A percentile compares a stretch with the other conserved stretches of the same genome.
phyloP scores from a whole-genome alignment of 2,113 vertebrate species.

The Eptatretus burgeri region DNA sequence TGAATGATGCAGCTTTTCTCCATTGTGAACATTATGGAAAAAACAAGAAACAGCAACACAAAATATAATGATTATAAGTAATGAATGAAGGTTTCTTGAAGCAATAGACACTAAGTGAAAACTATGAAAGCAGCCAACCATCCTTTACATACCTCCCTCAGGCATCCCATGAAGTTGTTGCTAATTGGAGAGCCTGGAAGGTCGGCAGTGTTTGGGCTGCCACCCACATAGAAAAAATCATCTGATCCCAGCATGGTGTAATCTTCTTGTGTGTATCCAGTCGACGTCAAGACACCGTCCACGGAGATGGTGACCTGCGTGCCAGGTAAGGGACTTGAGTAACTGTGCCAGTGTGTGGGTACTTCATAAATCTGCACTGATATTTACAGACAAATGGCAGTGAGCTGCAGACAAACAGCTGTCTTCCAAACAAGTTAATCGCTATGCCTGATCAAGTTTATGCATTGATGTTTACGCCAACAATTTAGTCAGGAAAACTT shows the following conservation, averaged over 20 bases:
- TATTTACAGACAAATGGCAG: too few relatives aligned
- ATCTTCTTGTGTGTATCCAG: slow-evolving; percentile 50
- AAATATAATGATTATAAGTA: neutral
- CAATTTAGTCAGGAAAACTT: too few relatives aligned
- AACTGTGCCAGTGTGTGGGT: too few relatives aligned
- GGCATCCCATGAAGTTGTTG: slow-evolving; percentile 88
- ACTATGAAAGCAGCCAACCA: neutral
- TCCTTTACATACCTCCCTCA: slow-evolving; percentile 26
- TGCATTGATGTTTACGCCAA: too few relatives aligned
- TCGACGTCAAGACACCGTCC: slow-evolving; percentile 60
- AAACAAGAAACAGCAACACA: neutral
- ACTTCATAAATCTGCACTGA: too few relatives aligned
- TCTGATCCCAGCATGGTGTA: slow-evolving; percentile 80
- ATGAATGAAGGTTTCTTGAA: neutral
- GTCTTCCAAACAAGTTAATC: too few relatives aligned
- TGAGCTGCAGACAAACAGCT: too few relatives aligned
- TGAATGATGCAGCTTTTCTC: neutral
- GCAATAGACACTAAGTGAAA: neutral
- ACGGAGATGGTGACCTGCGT: slow-evolving; percentile 52
- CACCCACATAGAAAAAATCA: slow-evolving; percentile 73
- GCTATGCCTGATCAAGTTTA: too few relatives aligned
- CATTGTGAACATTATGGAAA: neutral
- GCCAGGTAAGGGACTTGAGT: slow-evolving; percentile 10
- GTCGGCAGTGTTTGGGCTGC: slow-evolving; percentile 61
- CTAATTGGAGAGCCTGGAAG: slow-evolving; percentile 60